Base-by-base conservation (phyloP, 1,140 invertebrate genomes). In the Diplogasteroides magnus region DNA sequence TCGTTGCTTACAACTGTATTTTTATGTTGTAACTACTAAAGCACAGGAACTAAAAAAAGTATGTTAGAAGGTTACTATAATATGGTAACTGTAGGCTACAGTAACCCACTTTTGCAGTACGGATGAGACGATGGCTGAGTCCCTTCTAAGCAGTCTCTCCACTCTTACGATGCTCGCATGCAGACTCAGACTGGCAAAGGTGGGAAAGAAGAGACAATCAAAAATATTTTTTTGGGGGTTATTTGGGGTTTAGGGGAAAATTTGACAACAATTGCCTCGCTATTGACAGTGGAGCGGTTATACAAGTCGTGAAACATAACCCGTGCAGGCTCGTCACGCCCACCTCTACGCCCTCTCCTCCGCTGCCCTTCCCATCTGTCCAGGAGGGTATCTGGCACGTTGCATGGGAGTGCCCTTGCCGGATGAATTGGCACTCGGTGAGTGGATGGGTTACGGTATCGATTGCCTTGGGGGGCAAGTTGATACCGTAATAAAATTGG, bases 121-220 rank as follows among this genome's bases (percentile, higher is more conserved):
- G 14, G 70, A 72, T 59, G 70, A 72, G 48, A 63, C 65, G 19
- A 48, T 72, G 27, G 57, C 25, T 28, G 70, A 72, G 31, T 65
- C 66, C 27, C 31, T 72, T 1, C 64, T 72, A 6, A 61, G 57
- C 23, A 57, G 55, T 19, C 37, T 72, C 14, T 67, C 70, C 1
- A 72, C 64, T 27, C 67, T 72, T 13, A 60, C 67, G 6, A 28
- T 58, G 1, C 48, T 68, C 28, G 64, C 64, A 56, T 72, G 67
- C 31, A 56, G 61, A 19, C 27, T 68, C 28, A 37, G 31, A 60
- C n/a, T n/a, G n/a, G n/a, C n/a, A n/a, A n/a, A n/a, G n/a, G n/a
- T n/a, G n/a, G n/a, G n/a, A n/a, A n/a, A n/a, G n/a, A n/a, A n/a
- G n/a, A n/a, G n/a, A n/a, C n/a, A n/a, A n/a, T n/a, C n/a, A n/a